Evolutionary conservation across 2,888 invertebrate genomes (phyloP), one percentile per base, ranked within the genome.

Genomic region (Diaperis boleti): DNA sequence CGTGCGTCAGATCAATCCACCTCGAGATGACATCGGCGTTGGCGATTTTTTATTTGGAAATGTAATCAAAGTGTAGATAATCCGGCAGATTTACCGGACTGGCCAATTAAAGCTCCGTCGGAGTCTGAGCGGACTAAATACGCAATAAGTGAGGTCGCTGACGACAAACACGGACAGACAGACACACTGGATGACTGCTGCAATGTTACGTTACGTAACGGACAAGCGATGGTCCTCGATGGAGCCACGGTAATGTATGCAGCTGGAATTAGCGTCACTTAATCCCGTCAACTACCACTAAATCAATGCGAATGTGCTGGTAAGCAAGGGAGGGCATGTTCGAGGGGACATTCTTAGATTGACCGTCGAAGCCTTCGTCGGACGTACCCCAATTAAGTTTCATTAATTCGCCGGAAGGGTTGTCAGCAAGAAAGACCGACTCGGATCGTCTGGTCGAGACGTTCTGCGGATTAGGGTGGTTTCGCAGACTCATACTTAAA

Each of bases 111-210:
- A 73, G 71, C 74, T 69, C 72, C 63, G 72, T 69, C 68, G 74
- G 74, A 70, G 68, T 67, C 69, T 70, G 68, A 69, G 59, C 66
- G 66, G 70, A 69, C 73, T 72, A 75, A 74, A 75, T 76, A 75
- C 75, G 75, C 77, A 76, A 76, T 77, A 77, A 77, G 76, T 77
- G 73, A 72, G 71, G 68, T 72, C 71, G 72, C 68, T 75, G 76
- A 74, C n/a, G n/a, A n/a, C 77, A 75, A 76, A 71, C 59, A 52
- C 59, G 45, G 50, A 69, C 65, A 63, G 69, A 68, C 67, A 64
- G 54, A 66, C 55, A 66, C 56, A 56, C 41, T 56, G 56, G 56
- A 49, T 50, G 35, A 22, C 15, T 29, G 57, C n/a, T 22, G 57
- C 50, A 41, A 50, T 49, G 41, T 39, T 49, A 59, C n/a, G n/a